Evolutionary conservation across 2,797 vertebrate species (phyloP), one percentile per base, ranked within the genome.

Genomic region (Moxostoma hubbsi): DNA sequence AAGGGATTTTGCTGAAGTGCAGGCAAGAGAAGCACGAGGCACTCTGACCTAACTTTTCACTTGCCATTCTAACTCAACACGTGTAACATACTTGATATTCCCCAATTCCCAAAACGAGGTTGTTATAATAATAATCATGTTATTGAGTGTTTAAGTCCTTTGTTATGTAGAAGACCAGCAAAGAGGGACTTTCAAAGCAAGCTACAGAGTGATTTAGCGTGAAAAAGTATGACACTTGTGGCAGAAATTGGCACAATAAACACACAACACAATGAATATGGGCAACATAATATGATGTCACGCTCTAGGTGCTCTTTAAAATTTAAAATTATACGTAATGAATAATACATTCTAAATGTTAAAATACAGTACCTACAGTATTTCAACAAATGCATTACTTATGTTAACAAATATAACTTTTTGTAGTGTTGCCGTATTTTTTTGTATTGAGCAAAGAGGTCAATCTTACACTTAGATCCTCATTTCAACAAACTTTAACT

Each of bases 171-270:
- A 75, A 64, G 6, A 65, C 50, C 36, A 11, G 8, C 36, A 54
- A 65, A 75, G 51, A 47, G 3, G 43, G 43, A n/a, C 43, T 58
- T 64, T 59, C 46, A 46, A 47, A 64, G 62, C 62, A 2, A 46
- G 43, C 62, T 13, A 46, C 12, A 15, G 9, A 15, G 46, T 64
- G 43, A 64, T n/a, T 36, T 64, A 64, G 61, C 46, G 11, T n/a
- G 61, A 63, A 63, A 63, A 45, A 13, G 12, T 15, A 13, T 78
- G 55, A 72, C 79, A 81, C 62, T 79, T 66, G 66, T 82, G 15
- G 36, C 10, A 13, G 12, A 43, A 55, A 15, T 13, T 24, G 49
- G 9, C 43, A 57, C 71, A 85, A 85, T 82, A 82, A 81, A 83
- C 84, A 86, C 3, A 36, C 36, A 36, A 36, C 36, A 36, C 36